These are phyloP conservation scores for Cydia amplana DNA, from an alignment of 1,140 invertebrate genomes.

Conservation along the genomic window DNA sequence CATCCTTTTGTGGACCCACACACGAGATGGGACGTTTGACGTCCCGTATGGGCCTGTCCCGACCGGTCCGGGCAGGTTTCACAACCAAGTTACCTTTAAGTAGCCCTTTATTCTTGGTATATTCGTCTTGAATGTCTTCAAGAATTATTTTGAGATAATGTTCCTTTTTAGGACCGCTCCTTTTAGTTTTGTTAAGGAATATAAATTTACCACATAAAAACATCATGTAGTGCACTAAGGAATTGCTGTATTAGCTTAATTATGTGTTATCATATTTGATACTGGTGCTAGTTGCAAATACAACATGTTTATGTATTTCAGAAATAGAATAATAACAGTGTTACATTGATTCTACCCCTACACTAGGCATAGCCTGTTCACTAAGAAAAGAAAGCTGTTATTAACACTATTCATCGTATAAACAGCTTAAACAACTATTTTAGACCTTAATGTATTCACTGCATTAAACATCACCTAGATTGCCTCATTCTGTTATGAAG, in stretches of 20 bases:
- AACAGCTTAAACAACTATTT: not conserved
- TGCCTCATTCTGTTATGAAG: conserved; percentile 28
- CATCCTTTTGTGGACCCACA: conserved; percentile 2
- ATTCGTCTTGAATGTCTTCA: not conserved
- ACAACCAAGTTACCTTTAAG: not conserved
- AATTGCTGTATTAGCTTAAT: too few relatives aligned
- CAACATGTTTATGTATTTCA: not conserved
- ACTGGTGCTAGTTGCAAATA: too few relatives aligned
- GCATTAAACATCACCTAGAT: conserved; percentile 25
- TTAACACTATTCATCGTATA: not conserved
- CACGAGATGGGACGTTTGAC: not conserved
- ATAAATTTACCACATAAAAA: too few relatives aligned
- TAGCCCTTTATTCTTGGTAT: not conserved
- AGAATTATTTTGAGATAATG: not conserved
- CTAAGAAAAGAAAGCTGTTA: too few relatives aligned
- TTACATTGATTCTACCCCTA: too few relatives aligned
- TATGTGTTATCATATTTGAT: too few relatives aligned
- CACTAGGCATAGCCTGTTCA: too few relatives aligned
- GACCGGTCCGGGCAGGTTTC: conserved; percentile 8
- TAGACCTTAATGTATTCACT: not conserved
- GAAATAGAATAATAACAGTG: not conserved
- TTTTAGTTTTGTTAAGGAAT: too few relatives aligned
- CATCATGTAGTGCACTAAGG: too few relatives aligned
- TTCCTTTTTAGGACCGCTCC: not conserved
- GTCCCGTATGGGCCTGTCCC: not conserved